Percentiles rank a stretch among this genome's conserved stretches.
Evolutionary conservation across 2,888 invertebrate genomes (phyloP).

Genomic region (Pollenia angustigena): DNA sequence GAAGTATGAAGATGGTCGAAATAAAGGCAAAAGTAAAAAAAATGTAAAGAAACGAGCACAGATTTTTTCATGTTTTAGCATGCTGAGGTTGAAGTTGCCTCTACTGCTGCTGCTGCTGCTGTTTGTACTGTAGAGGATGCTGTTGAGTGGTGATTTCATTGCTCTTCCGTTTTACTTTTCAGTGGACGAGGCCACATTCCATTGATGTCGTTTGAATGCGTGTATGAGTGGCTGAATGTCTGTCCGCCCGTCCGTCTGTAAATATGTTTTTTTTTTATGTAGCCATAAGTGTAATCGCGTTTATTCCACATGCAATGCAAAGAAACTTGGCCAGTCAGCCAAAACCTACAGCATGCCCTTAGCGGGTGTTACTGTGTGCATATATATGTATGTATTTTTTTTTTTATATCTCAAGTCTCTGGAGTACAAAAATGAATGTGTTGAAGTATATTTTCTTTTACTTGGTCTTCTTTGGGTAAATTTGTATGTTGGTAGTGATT

Average conservation of each 20-base stretch:
- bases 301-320: conserved; percentile 45
- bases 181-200: conserved; percentile 72
- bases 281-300: conserved; percentile 18
- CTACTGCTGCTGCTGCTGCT: conserved; percentile 49
- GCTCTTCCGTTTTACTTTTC: conserved; percentile 70
- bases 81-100: conserved; percentile 55
- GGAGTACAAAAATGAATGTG: conserved; percentile 23
- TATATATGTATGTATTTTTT: conserved; percentile 13
- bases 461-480: conserved; percentile 25
- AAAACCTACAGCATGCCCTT: conserved; percentile 68
- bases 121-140: conserved; percentile 52
- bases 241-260: neutral
- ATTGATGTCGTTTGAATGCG: conserved; percentile 53
- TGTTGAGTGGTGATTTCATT: conserved; percentile 55
- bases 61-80: conserved; percentile 65
- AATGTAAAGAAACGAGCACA: conserved; percentile 48
- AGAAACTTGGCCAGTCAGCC: conserved; percentile 53
- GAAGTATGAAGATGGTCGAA: neutral
- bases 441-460: conserved; percentile 17
- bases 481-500: conserved; percentile 56
- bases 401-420: conserved; percentile 36
- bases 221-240: conserved; percentile 14
- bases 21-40: conserved; percentile 39
- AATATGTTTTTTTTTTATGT: neutral
- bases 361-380: conserved; percentile 69